These are phyloP conservation scores for Hylyphantes graminicola DNA, from an alignment of 1,140 invertebrate genomes.

Conservation along the genomic window DNA sequence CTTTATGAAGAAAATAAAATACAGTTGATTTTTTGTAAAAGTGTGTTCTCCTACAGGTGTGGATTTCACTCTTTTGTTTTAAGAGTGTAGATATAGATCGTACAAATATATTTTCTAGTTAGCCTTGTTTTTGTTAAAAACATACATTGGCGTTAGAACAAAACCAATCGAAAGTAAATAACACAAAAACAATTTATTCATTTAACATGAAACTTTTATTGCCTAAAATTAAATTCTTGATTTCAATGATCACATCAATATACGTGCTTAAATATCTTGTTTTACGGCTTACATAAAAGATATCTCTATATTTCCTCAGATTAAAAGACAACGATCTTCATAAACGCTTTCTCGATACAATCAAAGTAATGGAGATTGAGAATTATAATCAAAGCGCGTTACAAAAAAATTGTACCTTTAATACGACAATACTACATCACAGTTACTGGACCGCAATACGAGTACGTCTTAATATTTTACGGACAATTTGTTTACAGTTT, in stretches of 20 bases:
- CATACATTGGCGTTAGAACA: background rate
- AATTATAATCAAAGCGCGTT: constrained; percentile 25
- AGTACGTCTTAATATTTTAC: constrained; percentile 31
- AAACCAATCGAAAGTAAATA: background rate
- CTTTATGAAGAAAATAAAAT: no score
- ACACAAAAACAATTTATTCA: background rate
- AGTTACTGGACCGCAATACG: constrained; percentile 1
- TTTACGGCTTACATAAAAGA: background rate
- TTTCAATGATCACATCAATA: no score
- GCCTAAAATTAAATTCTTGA: no score
- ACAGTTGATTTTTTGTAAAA: no score
- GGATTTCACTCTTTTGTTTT: no score
- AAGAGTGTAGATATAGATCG: no score
- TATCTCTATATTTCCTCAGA: background rate
- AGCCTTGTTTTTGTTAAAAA: no score
- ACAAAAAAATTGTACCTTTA: constrained; percentile 30
- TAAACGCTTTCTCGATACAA: constrained; percentile 40
- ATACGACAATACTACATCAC: constrained; percentile 4
- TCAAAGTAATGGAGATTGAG: constrained; percentile 13
- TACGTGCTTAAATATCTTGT: no score
- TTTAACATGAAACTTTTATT: background rate
- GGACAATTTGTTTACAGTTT: constrained; percentile 14
- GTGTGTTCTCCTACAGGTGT: no score
- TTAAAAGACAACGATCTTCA: background rate
- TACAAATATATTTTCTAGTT: no score